These are phyloP conservation scores for Chlorodrepanis virens DNA, from an alignment of 2,113 vertebrate species.

Conservation along the genomic window DNA sequence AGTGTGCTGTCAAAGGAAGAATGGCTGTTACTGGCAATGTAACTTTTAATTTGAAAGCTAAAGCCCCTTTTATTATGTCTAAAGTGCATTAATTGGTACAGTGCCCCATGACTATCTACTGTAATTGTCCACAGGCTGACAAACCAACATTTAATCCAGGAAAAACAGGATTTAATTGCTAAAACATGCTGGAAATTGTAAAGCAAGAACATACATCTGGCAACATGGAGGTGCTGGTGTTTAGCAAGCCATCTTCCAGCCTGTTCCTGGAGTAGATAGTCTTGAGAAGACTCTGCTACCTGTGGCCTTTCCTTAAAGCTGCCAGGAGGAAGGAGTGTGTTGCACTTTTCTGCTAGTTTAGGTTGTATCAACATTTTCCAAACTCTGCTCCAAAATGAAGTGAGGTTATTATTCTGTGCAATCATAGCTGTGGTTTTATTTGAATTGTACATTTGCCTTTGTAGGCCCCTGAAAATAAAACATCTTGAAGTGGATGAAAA, in stretches of 20 bases:
- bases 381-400: background rate
- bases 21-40: background rate
- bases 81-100: slow-evolving; percentile 30
- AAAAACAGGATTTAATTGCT: slow-evolving; percentile 65
- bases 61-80: slow-evolving; percentile 14
- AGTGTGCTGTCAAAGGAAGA: background rate
- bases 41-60: slow-evolving; percentile 35
- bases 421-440: background rate
- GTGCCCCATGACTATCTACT: background rate
- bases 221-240: slow-evolving; percentile 37
- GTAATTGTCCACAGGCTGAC: slow-evolving; percentile 61
- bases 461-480: slow-evolving; percentile 23
- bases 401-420: background rate
- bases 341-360: background rate
- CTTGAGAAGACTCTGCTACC: background rate
- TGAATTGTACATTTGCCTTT: background rate
- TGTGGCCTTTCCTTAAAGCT: background rate
- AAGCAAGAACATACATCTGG: slow-evolving; percentile 30
- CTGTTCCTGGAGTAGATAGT: background rate
- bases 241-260: background rate
- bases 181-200: slow-evolving; percentile 63
- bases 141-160: slow-evolving; percentile 39
- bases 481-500: background rate
- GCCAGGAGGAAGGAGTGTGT: background rate
- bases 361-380: background rate